These are phyloP conservation scores for Nasonia vitripennis DNA, from an alignment of 1,140 invertebrate species.

Conservation along the genomic window DNA sequence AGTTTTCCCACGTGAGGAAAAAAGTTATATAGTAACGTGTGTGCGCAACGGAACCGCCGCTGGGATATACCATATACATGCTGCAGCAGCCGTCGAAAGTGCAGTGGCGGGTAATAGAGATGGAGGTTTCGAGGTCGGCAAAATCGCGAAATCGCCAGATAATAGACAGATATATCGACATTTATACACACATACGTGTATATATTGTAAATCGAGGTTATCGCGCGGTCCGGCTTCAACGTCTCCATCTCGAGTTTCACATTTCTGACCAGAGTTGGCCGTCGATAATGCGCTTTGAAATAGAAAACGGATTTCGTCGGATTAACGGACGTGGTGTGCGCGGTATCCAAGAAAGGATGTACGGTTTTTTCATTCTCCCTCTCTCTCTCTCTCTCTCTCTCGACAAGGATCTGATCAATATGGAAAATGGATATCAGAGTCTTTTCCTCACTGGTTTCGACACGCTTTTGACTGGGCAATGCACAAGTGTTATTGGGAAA, in stretches of 20 bases:
- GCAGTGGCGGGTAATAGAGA: neutral
- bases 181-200: neutral
- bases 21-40: neutral
- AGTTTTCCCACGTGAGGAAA: constrained; percentile 25
- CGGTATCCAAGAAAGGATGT: neutral
- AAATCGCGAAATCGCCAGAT: constrained; percentile 26
- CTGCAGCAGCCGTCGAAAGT: constrained; percentile 7
- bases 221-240: neutral
- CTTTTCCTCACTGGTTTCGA: constrained; percentile 14
- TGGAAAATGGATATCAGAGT: constrained; percentile 12
- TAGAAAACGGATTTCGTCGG: constrained; percentile 26
- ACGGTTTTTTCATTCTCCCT: neutral
- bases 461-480: neutral
- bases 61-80: neutral
- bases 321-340: neutral
- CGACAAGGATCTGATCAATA: neutral
- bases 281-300: constrained; percentile 7
- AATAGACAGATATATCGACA: constrained; percentile 11
- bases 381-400: too few species aligned
- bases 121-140: constrained; percentile 37
- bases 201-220: constrained; percentile 19
- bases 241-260: neutral
- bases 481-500: neutral
- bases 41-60: neutral
- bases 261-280: neutral